Percentiles rank a stretch among this genome's conserved stretches.
Evolutionary conservation across 2,888 invertebrate genomes (phyloP).

Genomic region (Rhogogaster chlorosoma): DNA sequence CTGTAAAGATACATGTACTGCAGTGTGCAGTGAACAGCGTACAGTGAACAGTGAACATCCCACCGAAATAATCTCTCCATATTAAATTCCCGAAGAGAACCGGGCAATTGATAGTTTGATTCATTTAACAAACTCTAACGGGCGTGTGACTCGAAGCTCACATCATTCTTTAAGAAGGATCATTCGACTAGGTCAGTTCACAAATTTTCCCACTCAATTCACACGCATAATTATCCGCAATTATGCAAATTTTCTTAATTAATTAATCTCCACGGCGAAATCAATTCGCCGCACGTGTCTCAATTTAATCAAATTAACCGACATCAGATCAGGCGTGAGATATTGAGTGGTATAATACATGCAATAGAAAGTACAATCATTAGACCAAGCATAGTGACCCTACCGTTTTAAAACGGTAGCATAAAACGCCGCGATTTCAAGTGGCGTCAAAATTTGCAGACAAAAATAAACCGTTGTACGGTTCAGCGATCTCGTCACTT

Average conservation of each 20-base stretch:
- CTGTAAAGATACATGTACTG: background rate
- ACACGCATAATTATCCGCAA: background rate
- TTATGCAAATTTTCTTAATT: background rate
- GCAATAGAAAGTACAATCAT: background rate
- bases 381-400: background rate
- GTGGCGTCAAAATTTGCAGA: slow-evolving; percentile 15
- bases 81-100: background rate
- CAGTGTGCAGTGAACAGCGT: slow-evolving; percentile 30
- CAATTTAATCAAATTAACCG: background rate
- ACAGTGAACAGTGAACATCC: slow-evolving; percentile 29
- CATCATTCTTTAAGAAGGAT: background rate
- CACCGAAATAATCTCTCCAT: background rate
- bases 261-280: background rate
- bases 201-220: background rate
- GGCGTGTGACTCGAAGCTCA: background rate
- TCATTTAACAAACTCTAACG: background rate
- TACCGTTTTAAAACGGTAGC: background rate
- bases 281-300: background rate
- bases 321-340: background rate
- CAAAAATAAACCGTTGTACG: slow-evolving; percentile 29
- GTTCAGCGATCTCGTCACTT: slow-evolving; percentile 28
- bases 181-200: background rate
- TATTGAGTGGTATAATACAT: background rate
- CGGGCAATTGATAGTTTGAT: slow-evolving; percentile 1
- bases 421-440: background rate